These are phyloP conservation scores for Enteromius anoplus DNA, from an alignment of 2,797 vertebrate genomes.

Conservation along the genomic window DNA sequence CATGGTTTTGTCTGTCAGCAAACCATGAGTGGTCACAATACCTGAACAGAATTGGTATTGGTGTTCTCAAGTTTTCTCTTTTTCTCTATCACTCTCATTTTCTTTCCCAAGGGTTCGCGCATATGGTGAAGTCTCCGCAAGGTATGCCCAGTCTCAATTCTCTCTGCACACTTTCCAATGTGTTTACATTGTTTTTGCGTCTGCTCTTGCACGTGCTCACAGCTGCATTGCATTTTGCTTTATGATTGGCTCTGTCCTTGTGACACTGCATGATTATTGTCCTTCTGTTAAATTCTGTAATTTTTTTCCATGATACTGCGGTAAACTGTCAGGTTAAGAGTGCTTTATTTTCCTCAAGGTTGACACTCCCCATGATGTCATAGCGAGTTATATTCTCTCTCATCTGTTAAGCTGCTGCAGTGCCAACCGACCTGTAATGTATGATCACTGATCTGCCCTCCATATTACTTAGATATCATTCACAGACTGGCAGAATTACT, in stretches of 20 bases:
- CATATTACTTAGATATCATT: conserved; percentile 37
- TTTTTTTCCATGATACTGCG: neutral
- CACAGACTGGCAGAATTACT: conserved; percentile 9
- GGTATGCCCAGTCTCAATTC: conserved; percentile 79
- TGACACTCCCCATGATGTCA: conserved; percentile 1
- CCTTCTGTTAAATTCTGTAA: conserved; percentile 9
- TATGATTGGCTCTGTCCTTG: neutral
- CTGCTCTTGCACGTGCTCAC: conserved; percentile 14
- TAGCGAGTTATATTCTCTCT: conserved; percentile 32
- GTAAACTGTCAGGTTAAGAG: conserved; percentile 16
- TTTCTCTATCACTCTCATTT: conserved; percentile 66
- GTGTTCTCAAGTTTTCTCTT: conserved; percentile 71
- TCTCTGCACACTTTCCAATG: conserved; percentile 19
- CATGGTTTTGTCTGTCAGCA: conserved; percentile 79
- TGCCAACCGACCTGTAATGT: conserved; percentile 13
- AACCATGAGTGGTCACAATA: conserved; percentile 82
- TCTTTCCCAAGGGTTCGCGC: conserved; percentile 88
- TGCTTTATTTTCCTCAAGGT: neutral
- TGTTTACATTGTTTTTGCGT: conserved; percentile 20
- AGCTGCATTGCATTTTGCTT: conserved; percentile 6
- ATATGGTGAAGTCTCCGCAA: conserved; percentile 97
- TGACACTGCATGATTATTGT: conserved; percentile 15
- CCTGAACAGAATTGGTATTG: conserved; percentile 73
- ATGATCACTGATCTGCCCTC: conserved; percentile 1
- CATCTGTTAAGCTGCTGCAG: neutral